These are phyloP conservation scores for Butastur rufipennis DNA, from an alignment of 2,113 vertebrate genomes.

Conservation along the genomic window DNA sequence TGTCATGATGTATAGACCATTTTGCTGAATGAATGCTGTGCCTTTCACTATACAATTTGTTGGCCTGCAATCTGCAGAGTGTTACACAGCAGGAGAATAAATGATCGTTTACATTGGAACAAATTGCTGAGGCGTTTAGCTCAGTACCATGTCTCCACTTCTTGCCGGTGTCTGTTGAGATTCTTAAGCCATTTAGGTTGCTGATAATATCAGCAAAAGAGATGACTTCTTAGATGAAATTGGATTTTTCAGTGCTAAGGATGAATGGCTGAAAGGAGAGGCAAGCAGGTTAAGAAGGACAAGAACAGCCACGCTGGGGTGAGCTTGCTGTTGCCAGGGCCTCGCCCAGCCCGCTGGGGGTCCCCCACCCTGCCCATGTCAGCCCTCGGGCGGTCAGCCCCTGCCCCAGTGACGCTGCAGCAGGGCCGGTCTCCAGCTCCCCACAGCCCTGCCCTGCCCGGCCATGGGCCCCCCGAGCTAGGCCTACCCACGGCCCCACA, in stretches of 20 bases:
- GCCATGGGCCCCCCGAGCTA: fast-evolving
- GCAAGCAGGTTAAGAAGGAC: neutral
- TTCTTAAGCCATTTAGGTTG: neutral
- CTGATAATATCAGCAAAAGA: neutral
- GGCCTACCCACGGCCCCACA: neutral
- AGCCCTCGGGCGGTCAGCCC: neutral
- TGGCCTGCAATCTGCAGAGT: neutral
- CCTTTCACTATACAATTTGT: neutral
- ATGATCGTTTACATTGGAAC: neutral
- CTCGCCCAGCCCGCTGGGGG: fast-evolving
- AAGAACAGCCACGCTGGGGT: fast-evolving
- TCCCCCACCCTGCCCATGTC: neutral
- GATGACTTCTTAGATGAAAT: neutral
- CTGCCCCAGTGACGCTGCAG: neutral
- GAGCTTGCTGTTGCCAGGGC: no score
- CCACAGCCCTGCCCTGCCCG: neutral
- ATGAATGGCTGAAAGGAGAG: neutral
- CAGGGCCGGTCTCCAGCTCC: neutral
- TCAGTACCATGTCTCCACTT: neutral
- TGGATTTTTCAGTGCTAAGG: neutral
- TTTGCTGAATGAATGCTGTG: neutral
- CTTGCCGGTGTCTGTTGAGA: neutral
- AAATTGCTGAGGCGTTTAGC: neutral
- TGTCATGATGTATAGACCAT: neutral
- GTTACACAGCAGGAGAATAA: neutral